Evolutionary conservation across 1,140 invertebrate genomes (phyloP).

Genomic region (Coboldia fuscipes): DNA sequence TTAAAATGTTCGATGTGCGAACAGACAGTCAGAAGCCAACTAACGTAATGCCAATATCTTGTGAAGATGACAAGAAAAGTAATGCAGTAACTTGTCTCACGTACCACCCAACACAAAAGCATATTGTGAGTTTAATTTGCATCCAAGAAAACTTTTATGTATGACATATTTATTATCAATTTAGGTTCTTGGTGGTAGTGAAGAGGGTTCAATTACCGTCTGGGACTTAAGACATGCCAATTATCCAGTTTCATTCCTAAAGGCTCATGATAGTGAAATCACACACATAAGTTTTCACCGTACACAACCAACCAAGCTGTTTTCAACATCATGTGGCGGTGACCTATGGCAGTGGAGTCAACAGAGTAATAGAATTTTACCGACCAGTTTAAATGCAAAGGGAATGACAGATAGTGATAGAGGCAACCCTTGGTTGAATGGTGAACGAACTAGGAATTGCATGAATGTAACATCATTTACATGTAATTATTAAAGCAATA

Average conservation of each 20-base stretch:
- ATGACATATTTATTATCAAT: neutral
- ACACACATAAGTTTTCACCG: conserved; percentile 69
- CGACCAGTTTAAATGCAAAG: conserved; percentile 10
- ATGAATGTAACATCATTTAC: conserved; percentile 39
- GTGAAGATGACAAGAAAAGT: conserved; percentile 34
- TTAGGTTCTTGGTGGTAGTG: conserved; percentile 52
- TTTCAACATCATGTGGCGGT: conserved; percentile 56
- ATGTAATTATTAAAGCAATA: neutral
- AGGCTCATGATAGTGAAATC: conserved; percentile 51
- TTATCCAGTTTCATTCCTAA: conserved; percentile 56
- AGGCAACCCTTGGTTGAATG: conserved; percentile 38
- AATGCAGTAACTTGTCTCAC: conserved; percentile 46
- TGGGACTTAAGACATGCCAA: conserved; percentile 71
- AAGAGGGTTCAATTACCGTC: conserved; percentile 58
- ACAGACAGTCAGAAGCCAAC: conserved; percentile 29
- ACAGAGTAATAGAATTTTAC: conserved; percentile 20
- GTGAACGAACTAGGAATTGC: conserved; percentile 38
- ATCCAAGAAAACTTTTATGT: neutral
- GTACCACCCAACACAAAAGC: conserved; percentile 66
- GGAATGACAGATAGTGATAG: conserved; percentile 9
- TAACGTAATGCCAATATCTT: conserved; percentile 38
- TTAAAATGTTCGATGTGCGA: conserved; percentile 72
- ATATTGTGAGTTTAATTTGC: conserved; percentile 28
- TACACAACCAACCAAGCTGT: conserved; percentile 56
- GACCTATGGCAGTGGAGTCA: conserved; percentile 76